These are phyloP conservation scores for Drosophila subsilvestris DNA, from an alignment of 2,888 invertebrate genomes.

Conservation along the genomic window DNA sequence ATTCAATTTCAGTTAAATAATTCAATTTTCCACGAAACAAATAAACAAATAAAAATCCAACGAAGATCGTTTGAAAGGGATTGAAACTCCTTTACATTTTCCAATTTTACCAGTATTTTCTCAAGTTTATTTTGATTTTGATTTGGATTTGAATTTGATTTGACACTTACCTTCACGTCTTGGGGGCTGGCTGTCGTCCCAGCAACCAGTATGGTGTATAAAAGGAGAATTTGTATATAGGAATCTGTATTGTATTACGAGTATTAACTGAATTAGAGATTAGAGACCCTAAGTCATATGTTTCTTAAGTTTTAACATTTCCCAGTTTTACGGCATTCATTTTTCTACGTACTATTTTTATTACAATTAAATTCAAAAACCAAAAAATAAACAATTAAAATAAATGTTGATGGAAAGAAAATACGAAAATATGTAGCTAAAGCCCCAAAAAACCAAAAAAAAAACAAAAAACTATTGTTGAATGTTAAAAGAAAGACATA, in stretches of 20 bases:
- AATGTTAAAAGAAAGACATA: slow-evolving; percentile 58
- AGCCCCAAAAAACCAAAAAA: slow-evolving; percentile 16
- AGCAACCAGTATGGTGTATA: slow-evolving; percentile 63
- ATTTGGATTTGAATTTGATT: background rate
- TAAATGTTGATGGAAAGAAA: slow-evolving; percentile 20
- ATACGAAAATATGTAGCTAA: slow-evolving; percentile 39
- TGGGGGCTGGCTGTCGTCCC: slow-evolving; percentile 33
- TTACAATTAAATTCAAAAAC: slow-evolving; percentile 27
- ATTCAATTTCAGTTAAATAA: slow-evolving; percentile 6
- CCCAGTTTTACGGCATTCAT: slow-evolving; percentile 24
- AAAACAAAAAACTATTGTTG: slow-evolving; percentile 50
- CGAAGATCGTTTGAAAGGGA: slow-evolving; percentile 41
- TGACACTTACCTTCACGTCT: slow-evolving; percentile 25
- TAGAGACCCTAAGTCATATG: background rate
- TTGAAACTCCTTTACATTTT: slow-evolving; percentile 6
- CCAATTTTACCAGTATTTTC: slow-evolving; percentile 7
- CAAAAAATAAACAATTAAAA: slow-evolving; percentile 29
- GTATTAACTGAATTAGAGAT: slow-evolving; percentile 28
- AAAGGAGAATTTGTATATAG: slow-evolving; percentile 68
- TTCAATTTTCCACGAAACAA: slow-evolving; percentile 7
- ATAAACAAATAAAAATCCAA: slow-evolving; percentile 19
- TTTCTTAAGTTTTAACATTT: slow-evolving; percentile 19
- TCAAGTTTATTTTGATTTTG: slow-evolving; percentile 8
- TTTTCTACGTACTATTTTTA: slow-evolving; percentile 35
- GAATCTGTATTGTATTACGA: slow-evolving; percentile 34